Conservation (phyloP, 2,113 vertebrate species). For the Myiopsitta monachus region DNA sequence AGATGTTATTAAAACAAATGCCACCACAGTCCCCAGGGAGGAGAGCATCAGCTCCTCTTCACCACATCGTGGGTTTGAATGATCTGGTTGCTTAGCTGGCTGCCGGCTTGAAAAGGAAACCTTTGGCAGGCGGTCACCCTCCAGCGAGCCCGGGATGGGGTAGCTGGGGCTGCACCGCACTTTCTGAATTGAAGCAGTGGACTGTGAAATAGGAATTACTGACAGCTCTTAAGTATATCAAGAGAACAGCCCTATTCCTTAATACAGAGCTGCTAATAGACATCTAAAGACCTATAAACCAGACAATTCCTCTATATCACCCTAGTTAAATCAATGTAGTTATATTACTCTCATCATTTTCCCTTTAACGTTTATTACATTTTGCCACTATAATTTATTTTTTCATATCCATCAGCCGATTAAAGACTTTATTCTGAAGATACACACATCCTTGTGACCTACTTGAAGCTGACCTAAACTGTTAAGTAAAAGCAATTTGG, state of each 20-base stretch:
- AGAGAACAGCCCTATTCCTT: slow-evolving; percentile 80
- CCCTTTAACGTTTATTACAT: slow-evolving; percentile 86
- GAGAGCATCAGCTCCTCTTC: not conserved
- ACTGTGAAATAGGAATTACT: slow-evolving; percentile 86
- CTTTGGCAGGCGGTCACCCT: slow-evolving; percentile 71
- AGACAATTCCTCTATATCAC: slow-evolving; percentile 86
- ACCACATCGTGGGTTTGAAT: not conserved
- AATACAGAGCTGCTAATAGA: slow-evolving; percentile 83
- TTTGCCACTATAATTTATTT: slow-evolving; percentile 84
- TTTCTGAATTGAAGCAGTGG: slow-evolving; percentile 77
- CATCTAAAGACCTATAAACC: slow-evolving; percentile 85
- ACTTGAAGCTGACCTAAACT: slow-evolving; percentile 74
- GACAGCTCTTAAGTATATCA: slow-evolving; percentile 82
- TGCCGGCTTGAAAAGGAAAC: not conserved
- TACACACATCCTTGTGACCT: slow-evolving; percentile 77
- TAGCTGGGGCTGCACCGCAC: slow-evolving; percentile 68
- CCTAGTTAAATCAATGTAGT: slow-evolving; percentile 87
- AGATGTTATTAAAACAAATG: slow-evolving; percentile 46
- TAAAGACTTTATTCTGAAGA: slow-evolving; percentile 83
- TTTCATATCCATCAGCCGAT: slow-evolving; percentile 81
- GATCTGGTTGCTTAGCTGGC: slow-evolving; percentile 28
- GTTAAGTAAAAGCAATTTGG: slow-evolving; percentile 51
- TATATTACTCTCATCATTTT: slow-evolving; percentile 88
- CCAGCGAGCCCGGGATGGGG: slow-evolving; percentile 71
- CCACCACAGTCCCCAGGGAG: not conserved